Conservation (phyloP, 2,888 invertebrate genomes). For the Amblyjoppa fuscipennis region DNA sequence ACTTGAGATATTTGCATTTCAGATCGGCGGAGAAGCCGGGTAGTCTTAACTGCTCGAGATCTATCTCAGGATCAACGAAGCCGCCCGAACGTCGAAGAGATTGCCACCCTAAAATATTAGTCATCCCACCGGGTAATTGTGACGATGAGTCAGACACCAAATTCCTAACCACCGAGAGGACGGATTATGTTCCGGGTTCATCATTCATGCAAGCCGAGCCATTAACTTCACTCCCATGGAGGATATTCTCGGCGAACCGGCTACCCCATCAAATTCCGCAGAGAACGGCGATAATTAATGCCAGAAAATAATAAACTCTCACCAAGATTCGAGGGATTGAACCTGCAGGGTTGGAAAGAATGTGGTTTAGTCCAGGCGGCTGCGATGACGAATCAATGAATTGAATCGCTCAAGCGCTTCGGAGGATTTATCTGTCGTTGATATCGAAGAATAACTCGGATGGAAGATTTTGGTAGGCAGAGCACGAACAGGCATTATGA, state of each 20-base stretch:
- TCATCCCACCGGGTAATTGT: not conserved
- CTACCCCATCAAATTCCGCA: not conserved
- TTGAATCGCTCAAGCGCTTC: not conserved
- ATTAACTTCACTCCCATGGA: not conserved
- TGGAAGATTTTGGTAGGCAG: not conserved
- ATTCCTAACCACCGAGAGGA: not conserved
- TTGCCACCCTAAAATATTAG: conserved; percentile 18
- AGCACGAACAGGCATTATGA: not conserved
- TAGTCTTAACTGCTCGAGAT: not conserved
- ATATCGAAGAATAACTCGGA: not conserved
- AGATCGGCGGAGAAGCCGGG: not conserved
- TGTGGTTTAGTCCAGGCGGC: not conserved
- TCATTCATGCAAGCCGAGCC: conserved; percentile 2
- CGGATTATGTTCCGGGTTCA: not conserved
- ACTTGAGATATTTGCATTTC: not conserved
- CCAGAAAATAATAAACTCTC: not conserved
- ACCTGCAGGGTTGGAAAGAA: not conserved
- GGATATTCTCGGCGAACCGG: not conserved
- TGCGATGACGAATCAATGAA: not conserved
- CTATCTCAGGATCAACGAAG: not conserved
- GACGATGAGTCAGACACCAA: conserved; percentile 11
- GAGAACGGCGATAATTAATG: not conserved
- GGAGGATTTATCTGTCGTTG: not conserved
- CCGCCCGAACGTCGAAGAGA: not conserved
- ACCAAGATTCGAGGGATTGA: not conserved